Percentiles rank a stretch among this genome's conserved stretches.
Conservation (phyloP, 1,140 invertebrate genomes). For the Papilio xuthus region DNA sequence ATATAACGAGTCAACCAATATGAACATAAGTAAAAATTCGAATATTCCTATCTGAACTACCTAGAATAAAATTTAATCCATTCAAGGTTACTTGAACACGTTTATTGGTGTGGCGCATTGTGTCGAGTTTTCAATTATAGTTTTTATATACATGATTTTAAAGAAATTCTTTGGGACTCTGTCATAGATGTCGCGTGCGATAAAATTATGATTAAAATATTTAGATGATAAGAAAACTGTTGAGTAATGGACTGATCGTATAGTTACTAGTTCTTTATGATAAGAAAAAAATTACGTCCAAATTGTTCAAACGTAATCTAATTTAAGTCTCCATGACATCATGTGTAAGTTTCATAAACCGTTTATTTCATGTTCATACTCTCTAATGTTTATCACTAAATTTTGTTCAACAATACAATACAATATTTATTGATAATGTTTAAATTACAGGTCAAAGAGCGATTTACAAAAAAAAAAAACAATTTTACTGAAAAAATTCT, state of each 20-base stretch:
- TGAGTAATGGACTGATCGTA: neutral
- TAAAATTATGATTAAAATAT: constrained; percentile 9
- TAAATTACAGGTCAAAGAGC: no score
- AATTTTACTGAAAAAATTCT: no score
- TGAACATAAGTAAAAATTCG: neutral
- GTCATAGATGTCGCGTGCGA: neutral
- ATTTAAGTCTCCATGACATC: neutral
- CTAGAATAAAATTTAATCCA: constrained; percentile 8
- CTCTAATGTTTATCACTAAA: no score
- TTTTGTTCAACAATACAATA: no score
- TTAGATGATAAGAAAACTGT: neutral
- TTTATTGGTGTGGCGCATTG: neutral
- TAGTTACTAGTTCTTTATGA: neutral
- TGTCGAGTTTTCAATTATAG: neutral
- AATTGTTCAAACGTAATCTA: neutral
- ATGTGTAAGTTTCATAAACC: neutral
- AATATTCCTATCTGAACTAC: neutral
- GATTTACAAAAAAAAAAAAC: no score
- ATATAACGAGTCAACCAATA: neutral
- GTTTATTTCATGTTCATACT: neutral
- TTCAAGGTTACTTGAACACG: constrained; percentile 7
- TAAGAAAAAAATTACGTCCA: neutral
- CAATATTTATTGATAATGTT: no score
- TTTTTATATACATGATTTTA: neutral
- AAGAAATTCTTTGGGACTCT: neutral